Percentiles rank a stretch among this genome's conserved stretches.
phyloP scores from a whole-genome alignment of 2,113 vertebrate genomes.

The Peromyscus polionotus region DNA sequence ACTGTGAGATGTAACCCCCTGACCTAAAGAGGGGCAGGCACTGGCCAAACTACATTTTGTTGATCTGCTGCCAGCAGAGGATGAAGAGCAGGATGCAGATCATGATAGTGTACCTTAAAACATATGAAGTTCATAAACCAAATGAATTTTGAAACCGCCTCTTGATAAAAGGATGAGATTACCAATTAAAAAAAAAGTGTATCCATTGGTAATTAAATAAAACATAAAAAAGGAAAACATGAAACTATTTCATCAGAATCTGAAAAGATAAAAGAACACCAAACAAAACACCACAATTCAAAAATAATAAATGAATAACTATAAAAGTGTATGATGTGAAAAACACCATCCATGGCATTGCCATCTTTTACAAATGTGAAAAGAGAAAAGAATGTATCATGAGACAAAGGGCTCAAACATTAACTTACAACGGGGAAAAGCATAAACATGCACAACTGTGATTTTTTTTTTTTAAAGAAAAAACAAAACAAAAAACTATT shows the following conservation, averaged over 20 bases:
- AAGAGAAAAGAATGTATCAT: slow-evolving; percentile 10
- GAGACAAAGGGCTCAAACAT: not conserved
- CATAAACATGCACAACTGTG: not conserved
- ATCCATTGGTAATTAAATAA: not conserved
- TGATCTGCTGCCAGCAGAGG: not conserved
- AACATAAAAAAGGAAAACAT: not conserved
- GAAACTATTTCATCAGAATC: not conserved
- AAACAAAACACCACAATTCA: not conserved
- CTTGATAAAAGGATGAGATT: not conserved
- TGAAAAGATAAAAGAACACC: not conserved
- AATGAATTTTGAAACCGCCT: not conserved
- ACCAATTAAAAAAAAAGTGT: not conserved
- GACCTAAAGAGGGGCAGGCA: accelerated
- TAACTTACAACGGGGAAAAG: not conserved
- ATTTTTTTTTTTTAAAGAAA: not conserved
- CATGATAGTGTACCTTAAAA: not conserved
- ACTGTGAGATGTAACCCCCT: not conserved
- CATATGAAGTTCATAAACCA: not conserved
- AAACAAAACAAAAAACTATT: not conserved
- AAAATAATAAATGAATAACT: slow-evolving; percentile 26
- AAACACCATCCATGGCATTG: not conserved
- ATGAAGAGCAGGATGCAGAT: not conserved
- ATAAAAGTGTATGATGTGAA: not conserved
- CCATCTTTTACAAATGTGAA: slow-evolving; percentile 16
- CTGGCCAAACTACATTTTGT: not conserved